Conservation (phyloP, 2,888 invertebrate genomes). For the Lasioglossum malachurum region DNA sequence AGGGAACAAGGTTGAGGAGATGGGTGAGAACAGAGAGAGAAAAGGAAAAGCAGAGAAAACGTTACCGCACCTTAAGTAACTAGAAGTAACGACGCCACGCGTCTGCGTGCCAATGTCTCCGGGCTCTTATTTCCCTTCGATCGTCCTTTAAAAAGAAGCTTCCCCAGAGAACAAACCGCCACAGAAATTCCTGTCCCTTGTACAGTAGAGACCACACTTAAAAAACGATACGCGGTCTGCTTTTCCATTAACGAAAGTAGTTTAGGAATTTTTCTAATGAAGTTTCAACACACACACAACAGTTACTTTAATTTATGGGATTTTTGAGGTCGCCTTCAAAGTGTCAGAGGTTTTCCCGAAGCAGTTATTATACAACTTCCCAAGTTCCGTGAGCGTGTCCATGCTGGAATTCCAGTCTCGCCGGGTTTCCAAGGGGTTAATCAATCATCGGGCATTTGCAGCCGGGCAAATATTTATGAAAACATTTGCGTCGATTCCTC, state of each 20-base stretch:
- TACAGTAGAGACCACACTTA: neutral
- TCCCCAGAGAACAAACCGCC: neutral
- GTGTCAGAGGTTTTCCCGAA: neutral
- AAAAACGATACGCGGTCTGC: neutral
- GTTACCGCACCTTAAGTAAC: constrained; percentile 37
- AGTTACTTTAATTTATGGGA: neutral
- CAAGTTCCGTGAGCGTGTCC: neutral
- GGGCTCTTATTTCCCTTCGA: constrained; percentile 16
- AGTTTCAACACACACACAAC: neutral
- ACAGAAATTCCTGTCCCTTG: neutral
- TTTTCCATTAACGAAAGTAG: neutral
- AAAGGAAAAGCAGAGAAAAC: neutral
- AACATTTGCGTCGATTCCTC: neutral
- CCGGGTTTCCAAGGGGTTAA: neutral
- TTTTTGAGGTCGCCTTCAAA: neutral
- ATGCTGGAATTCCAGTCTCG: neutral
- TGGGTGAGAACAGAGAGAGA: neutral
- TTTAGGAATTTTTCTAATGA: neutral
- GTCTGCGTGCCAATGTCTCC: constrained; percentile 15
- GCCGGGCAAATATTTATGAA: neutral
- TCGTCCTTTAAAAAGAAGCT: constrained; percentile 5
- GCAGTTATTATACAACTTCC: neutral
- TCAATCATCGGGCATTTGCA: neutral
- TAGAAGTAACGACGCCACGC: constrained; percentile 35
- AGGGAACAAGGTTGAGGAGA: neutral